A percentile compares a stretch with the other conserved stretches of the same genome.
phyloP scores from a whole-genome alignment of 2,797 vertebrate species.

The Scleropages formosus region DNA sequence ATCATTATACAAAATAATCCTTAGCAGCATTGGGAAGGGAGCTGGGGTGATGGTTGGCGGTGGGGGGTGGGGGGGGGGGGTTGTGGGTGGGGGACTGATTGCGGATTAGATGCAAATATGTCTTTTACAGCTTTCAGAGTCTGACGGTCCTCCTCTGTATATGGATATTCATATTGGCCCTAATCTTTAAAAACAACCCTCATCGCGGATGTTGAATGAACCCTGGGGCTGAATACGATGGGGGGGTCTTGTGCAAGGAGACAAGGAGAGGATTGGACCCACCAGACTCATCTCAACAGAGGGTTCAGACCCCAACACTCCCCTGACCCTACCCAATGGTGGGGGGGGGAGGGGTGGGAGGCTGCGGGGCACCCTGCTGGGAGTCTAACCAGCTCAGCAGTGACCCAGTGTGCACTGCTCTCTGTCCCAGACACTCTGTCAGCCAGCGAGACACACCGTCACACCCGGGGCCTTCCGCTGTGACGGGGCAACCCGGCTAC shows the following conservation, averaged over 20 bases:
- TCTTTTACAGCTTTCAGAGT: slow-evolving; percentile 77
- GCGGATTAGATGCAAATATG: slow-evolving; percentile 81
- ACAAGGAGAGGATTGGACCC: slow-evolving; percentile 13
- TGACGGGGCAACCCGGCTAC: not conserved
- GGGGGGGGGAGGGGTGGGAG: slow-evolving; percentile 43
- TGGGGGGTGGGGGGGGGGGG: slow-evolving; percentile 48
- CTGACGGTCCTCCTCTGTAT: slow-evolving; percentile 70
- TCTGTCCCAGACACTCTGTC: not conserved
- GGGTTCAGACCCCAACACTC: slow-evolving; percentile 53
- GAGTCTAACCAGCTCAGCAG: not conserved
- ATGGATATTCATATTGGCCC: slow-evolving; percentile 74
- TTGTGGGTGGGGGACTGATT: slow-evolving; percentile 53
- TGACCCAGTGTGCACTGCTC: not conserved
- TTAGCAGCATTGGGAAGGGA: slow-evolving; percentile 65
- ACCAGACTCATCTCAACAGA: slow-evolving; percentile 27
- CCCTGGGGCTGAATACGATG: slow-evolving; percentile 47
- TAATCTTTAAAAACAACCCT: slow-evolving; percentile 70
- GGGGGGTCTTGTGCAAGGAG: not conserved
- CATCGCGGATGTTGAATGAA: slow-evolving; percentile 24
- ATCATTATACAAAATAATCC: slow-evolving; percentile 77
- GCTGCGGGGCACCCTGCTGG: slow-evolving; percentile 42
- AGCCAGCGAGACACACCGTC: not conserved
- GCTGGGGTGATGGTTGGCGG: slow-evolving; percentile 43
- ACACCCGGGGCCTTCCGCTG: not conserved
- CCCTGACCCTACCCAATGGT: slow-evolving; percentile 58